phyloP scores from a whole-genome alignment of 2,888 invertebrate species.

The Drosophila neonasuta region DNA sequence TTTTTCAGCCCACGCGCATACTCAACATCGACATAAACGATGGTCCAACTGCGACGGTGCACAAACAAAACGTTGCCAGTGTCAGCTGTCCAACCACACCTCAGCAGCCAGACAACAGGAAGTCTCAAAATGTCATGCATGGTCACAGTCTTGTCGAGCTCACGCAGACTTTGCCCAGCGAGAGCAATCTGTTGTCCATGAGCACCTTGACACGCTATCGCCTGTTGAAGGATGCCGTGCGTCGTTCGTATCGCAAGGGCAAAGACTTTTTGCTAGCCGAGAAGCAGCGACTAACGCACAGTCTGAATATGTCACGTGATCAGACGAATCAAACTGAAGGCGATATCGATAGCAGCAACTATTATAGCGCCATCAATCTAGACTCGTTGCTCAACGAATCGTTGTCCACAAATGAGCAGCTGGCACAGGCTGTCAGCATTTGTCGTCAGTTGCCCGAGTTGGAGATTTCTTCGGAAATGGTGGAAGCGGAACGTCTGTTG shows the following conservation, averaged over 20 bases:
- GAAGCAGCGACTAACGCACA: constrained; percentile 70
- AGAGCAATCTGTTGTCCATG: constrained; percentile 57
- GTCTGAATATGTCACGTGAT: constrained; percentile 61
- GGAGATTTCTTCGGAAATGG: constrained; percentile 82
- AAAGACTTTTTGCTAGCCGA: constrained; percentile 74
- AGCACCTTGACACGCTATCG: constrained; percentile 73
- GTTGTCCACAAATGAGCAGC: constrained; percentile 77
- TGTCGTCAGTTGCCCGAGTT: constrained; percentile 83
- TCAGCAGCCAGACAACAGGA: constrained; percentile 34
- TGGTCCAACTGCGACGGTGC: constrained; percentile 32
- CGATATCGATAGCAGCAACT: constrained; percentile 60
- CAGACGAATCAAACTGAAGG: constrained; percentile 61
- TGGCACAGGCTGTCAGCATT: constrained; percentile 82
- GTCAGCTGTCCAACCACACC: constrained; percentile 71
- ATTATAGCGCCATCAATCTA: constrained; percentile 66
- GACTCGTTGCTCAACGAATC: constrained; percentile 71
- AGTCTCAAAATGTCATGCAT: constrained; percentile 7
- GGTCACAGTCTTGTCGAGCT: constrained; percentile 59
- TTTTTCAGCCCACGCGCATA: constrained; percentile 56
- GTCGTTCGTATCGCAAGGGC: constrained; percentile 80
- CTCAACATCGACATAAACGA: constrained; percentile 62
- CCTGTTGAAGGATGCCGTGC: constrained; percentile 76
- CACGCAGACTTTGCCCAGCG: constrained; percentile 44
- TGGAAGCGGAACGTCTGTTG: constrained; percentile 83
- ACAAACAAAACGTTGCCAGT: constrained; percentile 40